A percentile compares a stretch with the other conserved stretches of the same genome.
Conservation (phyloP, 2,113 vertebrate species). For the Marmota flaviventris region DNA sequence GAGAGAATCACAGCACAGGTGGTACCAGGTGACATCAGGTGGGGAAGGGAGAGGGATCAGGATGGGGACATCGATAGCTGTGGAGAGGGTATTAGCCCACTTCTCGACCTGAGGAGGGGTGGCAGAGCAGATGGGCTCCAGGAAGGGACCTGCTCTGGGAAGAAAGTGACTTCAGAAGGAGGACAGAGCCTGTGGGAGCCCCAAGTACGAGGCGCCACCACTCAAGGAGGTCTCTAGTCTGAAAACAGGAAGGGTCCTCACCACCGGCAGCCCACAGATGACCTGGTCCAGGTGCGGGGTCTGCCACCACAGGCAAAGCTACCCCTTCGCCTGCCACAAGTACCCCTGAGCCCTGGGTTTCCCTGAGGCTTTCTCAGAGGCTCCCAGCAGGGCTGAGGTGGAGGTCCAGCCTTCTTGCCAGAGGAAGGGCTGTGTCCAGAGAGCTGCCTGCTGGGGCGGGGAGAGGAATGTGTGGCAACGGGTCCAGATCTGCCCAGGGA, state of each 20-base stretch:
- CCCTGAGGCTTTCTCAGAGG: background rate
- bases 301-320: too few species aligned
- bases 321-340: background rate
- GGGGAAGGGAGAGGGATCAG: background rate
- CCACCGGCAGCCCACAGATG: background rate
- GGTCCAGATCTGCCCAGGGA: slow-evolving; percentile 62
- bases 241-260: background rate
- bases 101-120: background rate
- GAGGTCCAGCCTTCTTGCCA: background rate
- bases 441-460: background rate
- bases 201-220: background rate
- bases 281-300: background rate
- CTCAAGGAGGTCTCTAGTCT: background rate
- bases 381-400: background rate
- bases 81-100: background rate
- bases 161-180: background rate
- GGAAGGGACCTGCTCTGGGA: background rate
- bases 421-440: background rate
- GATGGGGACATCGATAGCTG: background rate
- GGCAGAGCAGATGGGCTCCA: background rate
- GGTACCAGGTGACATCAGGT: background rate
- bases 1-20: background rate
- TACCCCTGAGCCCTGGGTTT: background rate
- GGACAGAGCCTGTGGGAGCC: background rate
- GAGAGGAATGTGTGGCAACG: background rate